These are phyloP conservation scores for Actinia equina DNA, from an alignment of 64 coral and sea anemone species.

Conservation along the genomic window DNA sequence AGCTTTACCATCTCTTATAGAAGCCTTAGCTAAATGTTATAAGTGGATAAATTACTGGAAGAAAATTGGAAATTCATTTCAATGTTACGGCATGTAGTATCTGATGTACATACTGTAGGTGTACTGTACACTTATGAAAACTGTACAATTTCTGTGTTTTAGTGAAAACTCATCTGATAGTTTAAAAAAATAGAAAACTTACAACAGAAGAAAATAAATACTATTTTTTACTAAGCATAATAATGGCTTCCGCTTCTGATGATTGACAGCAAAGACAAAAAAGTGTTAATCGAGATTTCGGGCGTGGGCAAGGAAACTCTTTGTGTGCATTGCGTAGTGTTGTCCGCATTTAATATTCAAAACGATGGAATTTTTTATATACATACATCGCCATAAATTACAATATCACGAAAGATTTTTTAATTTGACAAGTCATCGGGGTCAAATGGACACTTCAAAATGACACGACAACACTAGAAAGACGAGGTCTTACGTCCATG, in stretches of 20 bases:
- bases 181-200: neutral
- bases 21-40: no score
- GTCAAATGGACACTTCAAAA: neutral
- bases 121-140: no score
- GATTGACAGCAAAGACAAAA: neutral
- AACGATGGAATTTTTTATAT: neutral
- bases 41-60: no score
- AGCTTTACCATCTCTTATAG: no score
- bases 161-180: no score
- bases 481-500: neutral
- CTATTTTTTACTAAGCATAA: no score
- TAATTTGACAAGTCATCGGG: neutral
- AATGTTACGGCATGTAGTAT: no score
- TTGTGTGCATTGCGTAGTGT: neutral
- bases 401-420: neutral
- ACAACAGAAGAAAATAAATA: neutral
- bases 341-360: neutral
- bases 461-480: neutral
- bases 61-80: no score
- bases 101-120: no score
- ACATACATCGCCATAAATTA: neutral
- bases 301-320: neutral
- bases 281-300: neutral
- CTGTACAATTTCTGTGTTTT: no score
- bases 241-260: neutral